Evolutionary conservation across 2,888 invertebrate genomes (phyloP).

Genomic region (Meta bourneti): DNA sequence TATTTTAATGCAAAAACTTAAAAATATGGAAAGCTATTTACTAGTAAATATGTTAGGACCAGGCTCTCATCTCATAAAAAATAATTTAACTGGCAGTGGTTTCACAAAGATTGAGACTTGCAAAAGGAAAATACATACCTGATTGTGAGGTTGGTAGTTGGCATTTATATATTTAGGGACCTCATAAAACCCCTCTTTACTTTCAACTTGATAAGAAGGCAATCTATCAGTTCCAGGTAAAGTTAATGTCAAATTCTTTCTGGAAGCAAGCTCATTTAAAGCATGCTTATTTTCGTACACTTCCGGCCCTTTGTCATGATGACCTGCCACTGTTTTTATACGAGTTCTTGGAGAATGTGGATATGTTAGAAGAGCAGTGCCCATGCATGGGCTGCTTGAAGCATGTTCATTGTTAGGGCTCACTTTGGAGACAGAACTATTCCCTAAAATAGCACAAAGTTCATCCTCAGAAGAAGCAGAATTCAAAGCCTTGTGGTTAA

Average conservation of each 20-base stretch:
- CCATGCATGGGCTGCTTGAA: constrained; percentile 76
- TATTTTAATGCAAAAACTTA: too few species aligned
- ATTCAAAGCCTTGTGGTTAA: constrained; percentile 77
- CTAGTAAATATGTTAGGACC: too few species aligned
- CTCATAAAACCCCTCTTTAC: constrained; percentile 46
- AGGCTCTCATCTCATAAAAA: too few species aligned
- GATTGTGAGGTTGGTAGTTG: constrained; percentile 54
- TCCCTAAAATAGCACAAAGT: constrained; percentile 79
- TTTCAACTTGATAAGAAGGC: constrained; percentile 23
- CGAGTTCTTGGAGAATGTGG: constrained; percentile 81
- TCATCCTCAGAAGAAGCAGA: constrained; percentile 80
- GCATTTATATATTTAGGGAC: constrained; percentile 61
- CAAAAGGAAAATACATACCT: constrained; percentile 47
- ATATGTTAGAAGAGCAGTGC: constrained; percentile 74
- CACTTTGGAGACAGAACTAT: constrained; percentile 57
- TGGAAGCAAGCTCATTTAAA: constrained; percentile 52
- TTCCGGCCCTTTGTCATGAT: constrained; percentile 62
- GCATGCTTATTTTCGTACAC: constrained; percentile 72
- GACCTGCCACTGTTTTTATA: constrained; percentile 79
- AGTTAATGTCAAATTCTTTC: constrained; percentile 54
- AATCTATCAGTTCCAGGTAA: constrained; percentile 38
- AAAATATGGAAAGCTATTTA: too few species aligned
- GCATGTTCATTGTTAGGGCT: constrained; percentile 80
- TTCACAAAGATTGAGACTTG: background rate
- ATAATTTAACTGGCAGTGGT: too few species aligned